A percentile compares a stretch with the other conserved stretches of the same genome.
Conservation (phyloP, 1,140 invertebrate species). For the Drosophila grimshawi region DNA sequence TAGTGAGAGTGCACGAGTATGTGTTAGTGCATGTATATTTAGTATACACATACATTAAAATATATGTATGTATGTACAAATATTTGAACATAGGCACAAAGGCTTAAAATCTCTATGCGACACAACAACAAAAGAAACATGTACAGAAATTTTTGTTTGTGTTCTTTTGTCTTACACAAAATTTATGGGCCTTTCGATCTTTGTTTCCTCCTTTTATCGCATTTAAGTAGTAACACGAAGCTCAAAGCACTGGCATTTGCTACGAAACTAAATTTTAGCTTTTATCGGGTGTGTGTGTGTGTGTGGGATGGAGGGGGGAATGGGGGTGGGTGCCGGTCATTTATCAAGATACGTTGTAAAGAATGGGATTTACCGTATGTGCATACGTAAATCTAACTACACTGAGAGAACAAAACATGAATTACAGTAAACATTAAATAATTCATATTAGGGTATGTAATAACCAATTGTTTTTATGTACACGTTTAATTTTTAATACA, state of each 20-base stretch:
- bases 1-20: background rate
- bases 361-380: background rate
- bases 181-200: conserved; percentile 42
- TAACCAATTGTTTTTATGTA: conserved; percentile 43
- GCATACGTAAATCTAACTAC: background rate
- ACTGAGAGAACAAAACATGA: background rate
- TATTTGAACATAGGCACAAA: conserved; percentile 29
- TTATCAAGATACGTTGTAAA: conserved; percentile 32
- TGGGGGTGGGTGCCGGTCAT: background rate
- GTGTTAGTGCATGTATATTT: background rate
- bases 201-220: conserved; percentile 42
- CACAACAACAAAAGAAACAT: conserved; percentile 23
- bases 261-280: conserved; percentile 12
- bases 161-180: conserved; percentile 43
- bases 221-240: conserved; percentile 39
- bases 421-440: too few relatives aligned
- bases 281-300: conserved; percentile 10
- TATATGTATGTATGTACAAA: conserved; percentile 33
- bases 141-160: conserved; percentile 25
- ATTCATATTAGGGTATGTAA: conserved; percentile 24
- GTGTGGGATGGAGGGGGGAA: too few relatives aligned
- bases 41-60: conserved; percentile 13
- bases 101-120: conserved; percentile 37
- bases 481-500: conserved; percentile 43
- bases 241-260: conserved; percentile 17